These are phyloP conservation scores for Coelogynopora nodosa DNA, from an alignment of 2,888 invertebrate genomes.

Conservation along the genomic window DNA sequence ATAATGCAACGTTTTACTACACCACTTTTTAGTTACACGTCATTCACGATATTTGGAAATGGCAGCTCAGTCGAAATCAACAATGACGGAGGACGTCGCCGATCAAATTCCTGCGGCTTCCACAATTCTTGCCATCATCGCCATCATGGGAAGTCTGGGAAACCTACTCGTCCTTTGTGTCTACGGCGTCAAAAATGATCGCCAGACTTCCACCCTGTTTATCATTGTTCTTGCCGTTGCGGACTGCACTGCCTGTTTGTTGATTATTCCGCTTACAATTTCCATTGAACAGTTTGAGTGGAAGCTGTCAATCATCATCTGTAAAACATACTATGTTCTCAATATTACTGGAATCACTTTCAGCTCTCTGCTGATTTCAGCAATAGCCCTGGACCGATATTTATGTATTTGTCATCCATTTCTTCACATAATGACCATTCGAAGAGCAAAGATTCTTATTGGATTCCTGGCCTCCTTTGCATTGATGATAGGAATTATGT, in stretches of 20 bases:
- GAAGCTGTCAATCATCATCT: constrained; percentile 32
- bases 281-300: constrained; percentile 45
- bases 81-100: neutral
- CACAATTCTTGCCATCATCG: constrained; percentile 16
- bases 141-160: constrained; percentile 45
- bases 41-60: too few species aligned
- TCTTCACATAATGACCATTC: constrained; percentile 54
- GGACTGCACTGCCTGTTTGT: constrained; percentile 46
- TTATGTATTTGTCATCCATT: constrained; percentile 57
- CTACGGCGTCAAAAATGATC: constrained; percentile 46
- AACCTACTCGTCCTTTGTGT: constrained; percentile 47
- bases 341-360: constrained; percentile 55
- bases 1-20: too few species aligned
- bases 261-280: constrained; percentile 47
- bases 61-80: neutral
- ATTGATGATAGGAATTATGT: constrained; percentile 34
- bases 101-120: constrained; percentile 21
- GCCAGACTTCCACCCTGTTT: constrained; percentile 46
- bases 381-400: constrained; percentile 56
- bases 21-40: too few species aligned
- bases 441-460: constrained; percentile 50
- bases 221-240: constrained; percentile 45
- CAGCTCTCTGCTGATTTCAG: constrained; percentile 56
- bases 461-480: neutral
- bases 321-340: constrained; percentile 53